Conservation (phyloP, 1,140 invertebrate species). For the Drosophila lowei region DNA sequence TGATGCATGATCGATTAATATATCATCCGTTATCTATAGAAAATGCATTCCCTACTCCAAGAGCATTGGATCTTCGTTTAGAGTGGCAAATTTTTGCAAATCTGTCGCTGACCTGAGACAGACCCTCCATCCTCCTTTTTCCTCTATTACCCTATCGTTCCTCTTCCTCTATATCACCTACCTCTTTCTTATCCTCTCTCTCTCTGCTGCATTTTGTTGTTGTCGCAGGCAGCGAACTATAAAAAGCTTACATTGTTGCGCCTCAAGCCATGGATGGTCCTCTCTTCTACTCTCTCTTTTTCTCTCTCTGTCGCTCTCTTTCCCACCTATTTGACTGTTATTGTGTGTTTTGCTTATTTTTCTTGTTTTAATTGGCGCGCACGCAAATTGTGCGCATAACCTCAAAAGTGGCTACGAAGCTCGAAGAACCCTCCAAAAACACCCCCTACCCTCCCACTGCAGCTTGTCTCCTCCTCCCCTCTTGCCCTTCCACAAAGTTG, state of each 20-base stretch:
- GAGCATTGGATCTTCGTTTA: conserved; percentile 34
- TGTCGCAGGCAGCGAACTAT: conserved; percentile 67
- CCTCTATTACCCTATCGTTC: conserved; percentile 3
- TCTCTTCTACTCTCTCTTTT: neutral
- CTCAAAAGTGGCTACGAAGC: conserved; percentile 54
- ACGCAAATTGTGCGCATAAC: conserved; percentile 78
- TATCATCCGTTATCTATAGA: neutral
- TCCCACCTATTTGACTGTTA: neutral
- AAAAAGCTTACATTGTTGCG: conserved; percentile 64
- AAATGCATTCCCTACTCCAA: neutral
- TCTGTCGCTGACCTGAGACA: conserved; percentile 25
- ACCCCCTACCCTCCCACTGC: neutral
- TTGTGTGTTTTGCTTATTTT: conserved; percentile 32
- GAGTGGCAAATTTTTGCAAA: conserved; percentile 25
- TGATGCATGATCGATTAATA: too few relatives aligned
- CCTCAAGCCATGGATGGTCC: neutral
- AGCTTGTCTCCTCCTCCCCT: too few relatives aligned
- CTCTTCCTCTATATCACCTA: conserved; percentile 8
- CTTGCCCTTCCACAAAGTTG: conserved; percentile 1
- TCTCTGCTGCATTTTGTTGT: conserved; percentile 39
- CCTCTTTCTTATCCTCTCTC: conserved; percentile 12
- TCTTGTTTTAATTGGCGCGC: conserved; percentile 71
- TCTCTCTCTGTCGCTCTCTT: too few relatives aligned
- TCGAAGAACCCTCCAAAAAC: conserved; percentile 30
- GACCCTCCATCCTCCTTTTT: neutral